Percentiles rank a stretch among this genome's conserved stretches.
Evolutionary conservation across 2,113 vertebrate genomes (phyloP).

Genomic region (Anarhynchus alexandrinus): DNA sequence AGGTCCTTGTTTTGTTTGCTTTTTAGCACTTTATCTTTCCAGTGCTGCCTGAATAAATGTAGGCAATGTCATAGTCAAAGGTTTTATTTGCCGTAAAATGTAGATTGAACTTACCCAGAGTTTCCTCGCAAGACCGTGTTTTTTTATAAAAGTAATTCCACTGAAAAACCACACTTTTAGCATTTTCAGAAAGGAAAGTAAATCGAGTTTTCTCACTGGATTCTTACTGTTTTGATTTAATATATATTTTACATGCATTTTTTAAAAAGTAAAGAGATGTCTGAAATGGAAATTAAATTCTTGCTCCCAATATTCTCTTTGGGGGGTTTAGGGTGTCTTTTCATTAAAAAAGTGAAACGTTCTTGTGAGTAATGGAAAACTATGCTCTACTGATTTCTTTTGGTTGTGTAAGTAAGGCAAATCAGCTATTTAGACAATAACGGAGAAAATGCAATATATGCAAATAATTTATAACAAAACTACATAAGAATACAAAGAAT

Average conservation of each 20-base stretch:
- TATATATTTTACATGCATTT: neutral
- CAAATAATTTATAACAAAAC: neutral
- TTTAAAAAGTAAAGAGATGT: neutral
- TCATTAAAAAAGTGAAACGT: neutral
- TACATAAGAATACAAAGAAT: neutral
- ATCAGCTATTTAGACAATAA: neutral
- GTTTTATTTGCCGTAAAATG: neutral
- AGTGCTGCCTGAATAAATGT: neutral
- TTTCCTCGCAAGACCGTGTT: neutral
- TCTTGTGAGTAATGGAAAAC: neutral
- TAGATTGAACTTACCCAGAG: neutral
- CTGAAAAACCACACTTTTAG: accelerated
- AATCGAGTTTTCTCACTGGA: neutral
- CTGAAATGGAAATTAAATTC: neutral
- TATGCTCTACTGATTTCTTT: neutral
- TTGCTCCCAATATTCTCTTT: neutral
- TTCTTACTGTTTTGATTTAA: neutral
- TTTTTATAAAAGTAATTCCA: neutral
- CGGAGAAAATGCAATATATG: neutral
- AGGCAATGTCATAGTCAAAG: neutral
- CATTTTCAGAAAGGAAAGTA: neutral
- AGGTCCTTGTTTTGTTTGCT: neutral
- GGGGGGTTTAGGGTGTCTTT: neutral
- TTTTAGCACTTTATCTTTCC: neutral
- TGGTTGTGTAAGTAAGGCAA: neutral